phyloP scores from a whole-genome alignment of 1,140 invertebrate species.

The Heterodera carotae region DNA sequence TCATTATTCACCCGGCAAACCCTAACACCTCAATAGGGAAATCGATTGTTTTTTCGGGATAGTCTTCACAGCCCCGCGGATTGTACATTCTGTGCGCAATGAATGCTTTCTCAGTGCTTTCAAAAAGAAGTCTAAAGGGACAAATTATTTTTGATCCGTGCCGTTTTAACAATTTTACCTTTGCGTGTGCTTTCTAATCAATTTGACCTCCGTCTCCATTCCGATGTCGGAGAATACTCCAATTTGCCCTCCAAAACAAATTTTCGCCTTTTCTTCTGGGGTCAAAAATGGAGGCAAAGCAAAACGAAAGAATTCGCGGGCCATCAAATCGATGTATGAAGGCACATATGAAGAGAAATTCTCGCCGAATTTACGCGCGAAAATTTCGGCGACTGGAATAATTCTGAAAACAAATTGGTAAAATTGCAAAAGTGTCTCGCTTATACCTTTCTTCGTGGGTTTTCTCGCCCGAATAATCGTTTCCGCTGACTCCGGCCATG shows the following conservation, averaged over 20 bases:
- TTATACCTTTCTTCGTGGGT: slow-evolving; percentile 31
- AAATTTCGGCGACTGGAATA: slow-evolving; percentile 28
- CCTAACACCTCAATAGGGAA: slow-evolving; percentile 38
- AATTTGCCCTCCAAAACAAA: not conserved
- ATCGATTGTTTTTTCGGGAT: slow-evolving; percentile 40
- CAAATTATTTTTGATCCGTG: not conserved
- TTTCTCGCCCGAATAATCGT: slow-evolving; percentile 36
- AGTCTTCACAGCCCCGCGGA: slow-evolving; percentile 30
- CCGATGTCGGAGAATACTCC: not conserved
- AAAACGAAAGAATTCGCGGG: slow-evolving; percentile 36
- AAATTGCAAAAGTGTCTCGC: not conserved
- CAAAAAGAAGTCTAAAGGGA: slow-evolving; percentile 46
- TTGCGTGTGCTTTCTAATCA: slow-evolving; percentile 50
- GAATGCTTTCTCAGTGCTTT: slow-evolving; percentile 35
- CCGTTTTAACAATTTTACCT: slow-evolving; percentile 12
- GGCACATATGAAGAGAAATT: slow-evolving; percentile 30
- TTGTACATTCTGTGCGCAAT: slow-evolving; percentile 49
- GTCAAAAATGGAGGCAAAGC: slow-evolving; percentile 47
- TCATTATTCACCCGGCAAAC: not conserved
- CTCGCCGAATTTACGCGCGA: slow-evolving; percentile 26
- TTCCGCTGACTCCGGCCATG: slow-evolving; percentile 37
- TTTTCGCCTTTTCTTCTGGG: slow-evolving; percentile 1
- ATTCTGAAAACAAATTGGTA: slow-evolving; percentile 22
- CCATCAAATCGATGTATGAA: slow-evolving; percentile 41
- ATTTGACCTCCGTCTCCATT: slow-evolving; percentile 31